Conservation (phyloP, 2,888 invertebrate species). For the Drosophila borborema region DNA sequence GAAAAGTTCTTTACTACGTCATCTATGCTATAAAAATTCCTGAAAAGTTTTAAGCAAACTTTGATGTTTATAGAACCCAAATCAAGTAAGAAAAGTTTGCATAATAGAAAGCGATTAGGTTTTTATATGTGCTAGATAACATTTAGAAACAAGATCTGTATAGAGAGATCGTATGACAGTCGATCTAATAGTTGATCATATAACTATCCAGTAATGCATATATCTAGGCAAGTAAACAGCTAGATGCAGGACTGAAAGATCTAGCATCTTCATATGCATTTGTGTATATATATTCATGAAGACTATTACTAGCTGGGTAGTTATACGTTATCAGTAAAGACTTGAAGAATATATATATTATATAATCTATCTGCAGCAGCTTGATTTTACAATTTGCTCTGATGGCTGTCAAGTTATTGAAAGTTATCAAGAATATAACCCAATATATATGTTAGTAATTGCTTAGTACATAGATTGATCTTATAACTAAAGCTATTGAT, state of each 20-base stretch:
- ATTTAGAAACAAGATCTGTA: not conserved
- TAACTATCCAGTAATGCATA: not conserved
- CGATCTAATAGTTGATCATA: not conserved
- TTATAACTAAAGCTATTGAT: no score
- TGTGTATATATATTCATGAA: no score
- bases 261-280: no score
- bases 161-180: not conserved
- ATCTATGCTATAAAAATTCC: not conserved
- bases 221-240: not conserved
- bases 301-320: no score
- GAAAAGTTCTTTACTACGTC: not conserved
- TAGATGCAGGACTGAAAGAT: not conserved
- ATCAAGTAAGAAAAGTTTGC: not conserved
- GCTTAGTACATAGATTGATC: no score
- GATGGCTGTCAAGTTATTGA: not conserved
- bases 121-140: not conserved
- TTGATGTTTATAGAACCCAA: not conserved
- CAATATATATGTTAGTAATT: not conserved
- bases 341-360: no score
- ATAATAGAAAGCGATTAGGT: not conserved
- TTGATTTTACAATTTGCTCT: not conserved
- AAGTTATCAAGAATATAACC: not conserved
- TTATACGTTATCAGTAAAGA: no score
- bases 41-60: not conserved
- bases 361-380: not conserved